Conservation (phyloP, 2,888 invertebrate genomes). For the Yponomeuta malinellus region DNA sequence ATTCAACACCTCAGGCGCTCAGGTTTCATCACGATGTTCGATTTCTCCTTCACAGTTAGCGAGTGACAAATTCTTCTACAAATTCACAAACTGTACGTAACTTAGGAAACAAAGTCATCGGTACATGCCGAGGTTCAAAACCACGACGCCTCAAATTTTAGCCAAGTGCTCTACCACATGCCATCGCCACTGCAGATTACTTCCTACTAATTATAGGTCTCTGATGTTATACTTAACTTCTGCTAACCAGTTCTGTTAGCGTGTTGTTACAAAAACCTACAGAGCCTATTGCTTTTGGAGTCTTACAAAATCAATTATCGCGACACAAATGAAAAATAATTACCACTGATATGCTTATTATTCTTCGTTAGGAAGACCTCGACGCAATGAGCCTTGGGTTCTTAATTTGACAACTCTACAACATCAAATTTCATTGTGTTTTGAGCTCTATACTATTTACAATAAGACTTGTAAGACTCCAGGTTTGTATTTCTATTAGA, state of each 20-base stretch:
- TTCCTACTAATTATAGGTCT: too few species aligned
- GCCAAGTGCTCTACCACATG: too few species aligned
- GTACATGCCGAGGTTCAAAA: too few species aligned
- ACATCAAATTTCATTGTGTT: background rate
- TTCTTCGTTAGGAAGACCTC: background rate
- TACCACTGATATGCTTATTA: background rate
- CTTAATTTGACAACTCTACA: background rate
- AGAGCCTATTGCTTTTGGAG: background rate
- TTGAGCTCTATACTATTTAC: background rate
- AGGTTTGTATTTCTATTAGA: background rate
- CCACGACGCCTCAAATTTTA: too few species aligned
- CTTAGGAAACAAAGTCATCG: too few species aligned
- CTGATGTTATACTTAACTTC: background rate
- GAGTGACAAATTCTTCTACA: too few species aligned
- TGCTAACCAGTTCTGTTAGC: background rate
- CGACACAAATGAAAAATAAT: conserved; percentile 1
- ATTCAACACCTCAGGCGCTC: too few species aligned
- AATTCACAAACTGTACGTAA: too few species aligned
- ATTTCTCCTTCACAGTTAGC: too few species aligned
- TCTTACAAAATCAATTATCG: background rate
- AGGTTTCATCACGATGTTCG: too few species aligned
- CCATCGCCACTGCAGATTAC: too few species aligned
- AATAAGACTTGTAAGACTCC: background rate
- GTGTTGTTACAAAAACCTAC: background rate
- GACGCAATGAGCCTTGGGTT: background rate